Conservation (phyloP, 2,797 vertebrate genomes). For the Austrolebias charrua region DNA sequence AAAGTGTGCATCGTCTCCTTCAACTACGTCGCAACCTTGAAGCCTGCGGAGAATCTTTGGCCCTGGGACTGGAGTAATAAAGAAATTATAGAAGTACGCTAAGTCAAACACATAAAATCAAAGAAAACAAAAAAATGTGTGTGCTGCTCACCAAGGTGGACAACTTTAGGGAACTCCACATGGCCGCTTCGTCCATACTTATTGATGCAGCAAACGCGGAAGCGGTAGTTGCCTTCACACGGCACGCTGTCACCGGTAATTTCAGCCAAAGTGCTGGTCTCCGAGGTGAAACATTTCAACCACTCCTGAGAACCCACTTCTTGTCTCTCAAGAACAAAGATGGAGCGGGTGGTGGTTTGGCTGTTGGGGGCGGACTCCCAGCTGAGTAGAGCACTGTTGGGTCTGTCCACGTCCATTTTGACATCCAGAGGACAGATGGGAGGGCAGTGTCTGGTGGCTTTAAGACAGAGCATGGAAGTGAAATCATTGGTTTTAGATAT, state of each 20-base stretch:
- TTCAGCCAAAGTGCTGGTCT: slow-evolving; percentile 80
- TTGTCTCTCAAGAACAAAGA: slow-evolving; percentile 88
- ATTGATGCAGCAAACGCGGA: slow-evolving; percentile 88
- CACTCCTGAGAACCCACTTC: slow-evolving; percentile 85
- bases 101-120: background rate
- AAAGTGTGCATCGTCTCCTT: slow-evolving; percentile 83
- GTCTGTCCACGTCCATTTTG: slow-evolving; percentile 82
- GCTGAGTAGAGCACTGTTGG: slow-evolving; percentile 83
- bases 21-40: slow-evolving; percentile 69
- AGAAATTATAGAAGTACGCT: background rate
- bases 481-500: background rate
- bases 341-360: slow-evolving; percentile 77
- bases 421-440: slow-evolving; percentile 82
- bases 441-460: slow-evolving; percentile 85
- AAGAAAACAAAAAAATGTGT: background rate
- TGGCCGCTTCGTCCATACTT: slow-evolving; percentile 88
- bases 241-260: slow-evolving; percentile 84
- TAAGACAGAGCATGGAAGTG: background rate
- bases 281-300: slow-evolving; percentile 88
- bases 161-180: slow-evolving; percentile 85
- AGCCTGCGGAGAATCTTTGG: slow-evolving; percentile 81
- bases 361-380: slow-evolving; percentile 84
- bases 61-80: slow-evolving; percentile 79
- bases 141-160: slow-evolving; percentile 86
- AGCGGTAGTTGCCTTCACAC: slow-evolving; percentile 85